Conservation (phyloP, 2,888 invertebrate species). For the Lamellibrachia satsuma region DNA sequence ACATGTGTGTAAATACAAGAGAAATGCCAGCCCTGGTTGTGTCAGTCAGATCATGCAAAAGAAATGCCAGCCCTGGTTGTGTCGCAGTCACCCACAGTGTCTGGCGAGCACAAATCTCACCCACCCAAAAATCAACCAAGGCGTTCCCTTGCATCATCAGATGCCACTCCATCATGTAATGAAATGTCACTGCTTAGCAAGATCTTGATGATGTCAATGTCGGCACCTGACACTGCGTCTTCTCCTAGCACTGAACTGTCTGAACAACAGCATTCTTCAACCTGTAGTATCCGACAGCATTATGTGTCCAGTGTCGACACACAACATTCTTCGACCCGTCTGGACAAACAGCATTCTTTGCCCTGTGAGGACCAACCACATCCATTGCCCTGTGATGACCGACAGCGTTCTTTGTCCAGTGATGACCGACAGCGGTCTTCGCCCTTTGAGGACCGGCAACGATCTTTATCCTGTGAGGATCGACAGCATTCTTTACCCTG, state of each 20-base stretch:
- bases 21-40: too few relatives aligned
- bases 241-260: background rate
- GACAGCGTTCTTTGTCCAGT: background rate
- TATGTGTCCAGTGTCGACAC: background rate
- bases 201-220: background rate
- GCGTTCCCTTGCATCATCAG: too few relatives aligned
- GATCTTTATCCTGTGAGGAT: background rate
- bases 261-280: background rate
- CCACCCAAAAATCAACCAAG: background rate
- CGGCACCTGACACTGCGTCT: background rate
- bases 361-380: background rate
- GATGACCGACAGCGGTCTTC: background rate
- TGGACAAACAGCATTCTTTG: background rate
- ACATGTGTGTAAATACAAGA: too few relatives aligned
- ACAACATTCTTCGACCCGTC: background rate
- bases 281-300: background rate
- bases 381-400: background rate
- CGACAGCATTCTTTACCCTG: background rate
- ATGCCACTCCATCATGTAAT: background rate
- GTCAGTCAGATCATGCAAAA: background rate
- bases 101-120: background rate
- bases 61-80: background rate
- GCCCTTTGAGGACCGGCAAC: background rate
- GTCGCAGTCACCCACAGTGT: background rate
- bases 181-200: background rate